Base-by-base conservation (phyloP, 2,797 vertebrate genomes). In the Aulostomus chinensis region DNA sequence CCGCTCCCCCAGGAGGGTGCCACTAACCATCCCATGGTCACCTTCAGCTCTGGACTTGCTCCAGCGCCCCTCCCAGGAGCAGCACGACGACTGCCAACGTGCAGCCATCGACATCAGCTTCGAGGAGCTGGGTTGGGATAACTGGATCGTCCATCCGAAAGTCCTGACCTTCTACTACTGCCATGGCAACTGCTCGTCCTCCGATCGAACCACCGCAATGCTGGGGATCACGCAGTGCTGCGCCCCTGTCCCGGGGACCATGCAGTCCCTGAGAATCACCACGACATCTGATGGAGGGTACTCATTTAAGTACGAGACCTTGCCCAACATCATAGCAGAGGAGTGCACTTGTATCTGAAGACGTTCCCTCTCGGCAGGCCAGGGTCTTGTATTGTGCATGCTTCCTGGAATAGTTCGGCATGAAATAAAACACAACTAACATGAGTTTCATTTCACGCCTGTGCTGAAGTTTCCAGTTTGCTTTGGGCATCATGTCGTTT, bases 121-220 rank as follows among this genome's bases (percentile, higher is more conserved):
- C 0, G 86, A 94, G 70, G 95, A 98, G 60, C 86, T 99, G 62
- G 95, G 94, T 57, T 98, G 96, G 97, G 93, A 93, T 42, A 93
- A 84, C 46, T 99, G 97, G 97, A 97, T 98, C 0, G 87, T 97
- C 20, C 86, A 98, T 8, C 96, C 97, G 0, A 90, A 91, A 35
- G 86, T 77, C 45, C 91, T 99, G 21, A 86, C 90, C 33, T 98
- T 99, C 81, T 86, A 92, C 73, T 98, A 97, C 64, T 98, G 96
- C 55, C 91, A 94, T 0, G 97, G 96, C 0, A 93, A 89, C 84
- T 99, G 96, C 0, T 88, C 92, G 0, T 81, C 87, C 25, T 45
- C 39, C 17, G 83, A 75, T 2, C 78, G 81, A 11, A 80, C 89
- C 18, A 76, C 81, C 25, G 74, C 89, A 3, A 21, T 73, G n/a